Conservation (phyloP, 2,113 vertebrate species). For the Rhadina sibilatrix region DNA sequence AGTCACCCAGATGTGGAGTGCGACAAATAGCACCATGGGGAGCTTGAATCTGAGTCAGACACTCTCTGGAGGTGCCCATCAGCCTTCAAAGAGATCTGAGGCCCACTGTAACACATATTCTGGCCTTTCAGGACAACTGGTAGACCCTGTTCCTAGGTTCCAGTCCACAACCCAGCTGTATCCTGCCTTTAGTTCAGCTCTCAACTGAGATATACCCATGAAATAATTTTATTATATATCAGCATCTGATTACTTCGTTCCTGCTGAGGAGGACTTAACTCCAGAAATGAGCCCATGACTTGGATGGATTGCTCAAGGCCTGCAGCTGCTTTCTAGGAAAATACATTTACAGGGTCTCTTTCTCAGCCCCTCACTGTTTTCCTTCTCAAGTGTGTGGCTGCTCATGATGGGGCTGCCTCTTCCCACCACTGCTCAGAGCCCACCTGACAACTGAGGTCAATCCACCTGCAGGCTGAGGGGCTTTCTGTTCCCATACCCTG, state of each 20-base stretch:
- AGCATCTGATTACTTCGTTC: background rate
- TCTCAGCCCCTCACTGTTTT: background rate
- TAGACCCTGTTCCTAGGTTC: background rate
- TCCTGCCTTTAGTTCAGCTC: background rate
- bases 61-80: background rate
- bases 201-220: background rate
- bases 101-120: background rate
- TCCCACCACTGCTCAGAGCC: accelerated
- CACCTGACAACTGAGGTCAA: background rate
- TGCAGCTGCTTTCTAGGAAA: background rate
- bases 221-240: background rate
- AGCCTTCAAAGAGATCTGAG: background rate
- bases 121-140: background rate
- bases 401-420: background rate
- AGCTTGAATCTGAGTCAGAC: background rate
- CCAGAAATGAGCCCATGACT: background rate
- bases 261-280: background rate
- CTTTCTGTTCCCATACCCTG: background rate
- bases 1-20: background rate
- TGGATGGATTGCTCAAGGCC: background rate
- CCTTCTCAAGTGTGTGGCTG: background rate
- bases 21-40: background rate
- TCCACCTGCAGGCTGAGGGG: background rate
- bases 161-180: background rate
- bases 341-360: background rate